Base-by-base conservation (phyloP, 2,888 invertebrate species). In the Hypsopygia costalis region DNA sequence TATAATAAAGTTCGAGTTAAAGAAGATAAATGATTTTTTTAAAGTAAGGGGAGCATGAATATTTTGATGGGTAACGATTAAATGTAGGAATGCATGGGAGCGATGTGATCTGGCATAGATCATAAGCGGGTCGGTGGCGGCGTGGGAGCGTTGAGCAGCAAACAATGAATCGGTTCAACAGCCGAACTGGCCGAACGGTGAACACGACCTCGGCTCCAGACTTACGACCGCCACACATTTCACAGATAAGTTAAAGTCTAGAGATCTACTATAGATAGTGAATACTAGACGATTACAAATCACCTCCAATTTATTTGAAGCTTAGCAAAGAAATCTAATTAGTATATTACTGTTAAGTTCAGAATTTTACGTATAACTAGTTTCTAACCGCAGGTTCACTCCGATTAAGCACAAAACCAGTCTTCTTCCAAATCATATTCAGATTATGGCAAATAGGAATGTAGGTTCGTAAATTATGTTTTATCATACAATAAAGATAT, bases 131-230 rank as follows among this genome's bases (percentile, higher is more conserved):
- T 52, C 55, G 52, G 49, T 45, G 52, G 49, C 45, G 52, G 73
- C 73, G 70, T 75, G 77, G 74, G 75, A 73, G 66, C 63, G 44
- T 36, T 40, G 66, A 63, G 64, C 38, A 42, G 66, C 61, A 63
- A 64, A 74, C 80, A 76, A 80, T 70, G 64, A 59, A 54, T 47
- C 68, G 66, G 81, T 81, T 82, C 81, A 81, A 81, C 72, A 81
- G 69, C 78, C 81, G 68, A 69, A 60, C 63, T 66, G 61, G 40
- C 29, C 46, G 47, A 44, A n/a, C n/a, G n/a, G n/a, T n/a, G n/a
- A 47, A 47, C 50, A 46, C 48, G 40, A 33, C 38, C 34, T 41
- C 42, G 36, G 25, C 36, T 34, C 48, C 44, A 46, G 47, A 48
- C 49, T 46, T 49, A 51, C 49, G 47, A 51, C 49, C 47, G 49